Base-by-base conservation (phyloP, 2,888 invertebrate genomes). In the Dugesia japonica region DNA sequence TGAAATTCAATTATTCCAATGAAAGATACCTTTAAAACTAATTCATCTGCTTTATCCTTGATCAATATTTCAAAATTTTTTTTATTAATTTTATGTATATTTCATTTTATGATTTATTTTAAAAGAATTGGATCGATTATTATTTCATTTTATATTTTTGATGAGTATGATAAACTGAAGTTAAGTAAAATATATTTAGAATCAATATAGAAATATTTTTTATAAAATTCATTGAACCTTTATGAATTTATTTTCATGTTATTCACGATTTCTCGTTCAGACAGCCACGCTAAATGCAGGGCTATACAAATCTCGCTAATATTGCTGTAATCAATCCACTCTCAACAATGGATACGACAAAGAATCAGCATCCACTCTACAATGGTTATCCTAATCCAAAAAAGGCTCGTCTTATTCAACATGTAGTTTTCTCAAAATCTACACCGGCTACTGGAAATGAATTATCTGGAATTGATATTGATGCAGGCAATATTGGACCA, bases 341-440 rank as follows among this genome's bases (percentile, higher is more conserved):
- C 23, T 56, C 56, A 13, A 56, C 56, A 23, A 56, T 56, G 56
- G 56, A 56, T 56, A 56, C 56, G 20, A 56, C 56, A 56, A 56
- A 56, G 23, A 56, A 56, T 23, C n/a, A 1, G 1, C 56, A 56
- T 56, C 56, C 56, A 9, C 56, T 56, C 23, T 56, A 56, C 23
- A 56, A 56, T 23, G 56, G 56, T 56, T 56, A 56, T 56, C 56
- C 56, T 56, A 56, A 56, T 56, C 56, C 56, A n/a, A 56, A 56
- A 56, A 56, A 56, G 17, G 56, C 56, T 20, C 56, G 56, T n/a
- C n/a, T 56, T 4, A 56, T 56, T 56, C 56, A 56, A 56, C 56
- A 56, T 56, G 56, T 56, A 1, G 56, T 56, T 4, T 56, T 56
- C 17, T 56, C 56, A 13, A 56, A 56, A 56, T 9, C 56, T n/a